These are phyloP conservation scores for Sebastes oblongus DNA, from an alignment of 2,797 vertebrate species.

Conservation along the genomic window DNA sequence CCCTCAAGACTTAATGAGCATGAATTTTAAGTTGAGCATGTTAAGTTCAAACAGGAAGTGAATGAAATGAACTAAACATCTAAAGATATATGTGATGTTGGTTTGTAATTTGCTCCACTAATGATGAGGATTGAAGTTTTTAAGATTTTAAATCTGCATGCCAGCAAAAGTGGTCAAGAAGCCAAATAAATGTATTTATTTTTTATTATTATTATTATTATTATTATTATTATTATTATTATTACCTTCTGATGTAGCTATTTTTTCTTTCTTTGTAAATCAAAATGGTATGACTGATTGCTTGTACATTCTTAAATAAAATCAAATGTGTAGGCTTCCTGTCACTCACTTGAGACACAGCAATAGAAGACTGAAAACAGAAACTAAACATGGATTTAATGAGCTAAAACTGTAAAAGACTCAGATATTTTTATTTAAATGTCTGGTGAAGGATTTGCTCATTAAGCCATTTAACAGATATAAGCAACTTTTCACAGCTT, in stretches of 20 bases:
- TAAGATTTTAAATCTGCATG: background rate
- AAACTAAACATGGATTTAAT: background rate
- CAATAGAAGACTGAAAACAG: background rate
- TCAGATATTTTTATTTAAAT: background rate
- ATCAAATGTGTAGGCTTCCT: background rate
- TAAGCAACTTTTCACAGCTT: background rate
- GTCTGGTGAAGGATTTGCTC: slow-evolving; percentile 1
- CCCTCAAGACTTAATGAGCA: background rate
- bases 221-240: too few relatives aligned
- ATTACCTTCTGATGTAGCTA: too few relatives aligned
- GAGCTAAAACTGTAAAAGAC: background rate
- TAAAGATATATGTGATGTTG: background rate
- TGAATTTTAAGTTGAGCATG: background rate
- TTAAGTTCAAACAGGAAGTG: background rate
- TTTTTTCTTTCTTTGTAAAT: too few relatives aligned
- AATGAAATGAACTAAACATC: background rate
- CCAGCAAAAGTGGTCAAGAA: too few relatives aligned
- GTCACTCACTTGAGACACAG: background rate
- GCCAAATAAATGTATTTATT: too few relatives aligned
- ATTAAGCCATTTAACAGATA: slow-evolving; percentile 15
- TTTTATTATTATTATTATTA: too few relatives aligned
- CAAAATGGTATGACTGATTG: too few relatives aligned
- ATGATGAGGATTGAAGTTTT: background rate
- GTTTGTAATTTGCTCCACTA: background rate
- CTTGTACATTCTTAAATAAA: too few relatives aligned